A percentile compares a stretch with the other conserved stretches of the same genome.
Evolutionary conservation across 2,797 vertebrate genomes (phyloP).

Genomic region (Corythornis leucogaster): DNA sequence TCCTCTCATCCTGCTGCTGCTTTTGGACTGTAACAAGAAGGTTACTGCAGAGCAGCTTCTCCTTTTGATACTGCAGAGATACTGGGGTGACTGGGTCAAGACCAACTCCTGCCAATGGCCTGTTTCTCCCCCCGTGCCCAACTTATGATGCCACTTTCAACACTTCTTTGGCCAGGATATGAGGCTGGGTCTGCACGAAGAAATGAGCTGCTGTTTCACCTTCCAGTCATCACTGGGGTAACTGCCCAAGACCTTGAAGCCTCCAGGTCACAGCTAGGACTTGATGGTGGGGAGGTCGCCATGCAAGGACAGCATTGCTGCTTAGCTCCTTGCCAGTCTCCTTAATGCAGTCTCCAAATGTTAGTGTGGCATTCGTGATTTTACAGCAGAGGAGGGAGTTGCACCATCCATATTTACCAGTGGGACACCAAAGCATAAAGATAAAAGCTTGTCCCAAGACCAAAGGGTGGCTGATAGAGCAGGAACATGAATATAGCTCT

Average conservation of each 20-base stretch:
- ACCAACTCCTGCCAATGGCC: neutral
- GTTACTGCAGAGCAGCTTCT: accelerated
- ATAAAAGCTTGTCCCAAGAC: neutral
- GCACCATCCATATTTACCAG: neutral
- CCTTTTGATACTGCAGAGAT: neutral
- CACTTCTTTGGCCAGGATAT: neutral
- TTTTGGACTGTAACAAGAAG: neutral
- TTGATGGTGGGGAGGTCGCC: neutral
- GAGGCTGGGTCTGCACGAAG: neutral
- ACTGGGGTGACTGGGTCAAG: neutral
- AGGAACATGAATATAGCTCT: neutral
- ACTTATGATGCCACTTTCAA: neutral
- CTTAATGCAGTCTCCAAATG: neutral
- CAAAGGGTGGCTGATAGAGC: neutral
- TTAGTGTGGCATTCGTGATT: accelerated
- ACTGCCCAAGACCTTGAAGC: neutral
- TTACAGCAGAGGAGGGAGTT: neutral
- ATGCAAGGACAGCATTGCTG: neutral
- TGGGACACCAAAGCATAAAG: neutral
- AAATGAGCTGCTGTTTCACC: neutral
- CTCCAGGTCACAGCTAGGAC: neutral
- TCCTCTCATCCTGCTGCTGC: neutral
- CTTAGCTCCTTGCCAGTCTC: neutral
- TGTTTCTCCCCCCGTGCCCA: neutral
- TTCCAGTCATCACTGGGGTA: accelerated